Evolutionary conservation across 2,113 vertebrate species (phyloP).

Genomic region (Tonatia bakeri): DNA sequence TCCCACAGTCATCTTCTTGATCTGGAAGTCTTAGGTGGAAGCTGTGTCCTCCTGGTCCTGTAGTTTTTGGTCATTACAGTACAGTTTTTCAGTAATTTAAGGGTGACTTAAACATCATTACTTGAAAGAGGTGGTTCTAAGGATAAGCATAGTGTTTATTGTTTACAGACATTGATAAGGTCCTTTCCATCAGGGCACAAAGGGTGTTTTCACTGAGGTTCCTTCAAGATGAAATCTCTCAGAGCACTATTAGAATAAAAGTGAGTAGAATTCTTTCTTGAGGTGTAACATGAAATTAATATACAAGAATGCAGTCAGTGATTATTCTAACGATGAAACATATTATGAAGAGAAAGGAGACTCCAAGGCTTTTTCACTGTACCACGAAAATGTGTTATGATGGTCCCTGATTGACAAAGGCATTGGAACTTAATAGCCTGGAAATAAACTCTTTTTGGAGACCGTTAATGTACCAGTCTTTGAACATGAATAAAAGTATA

Average conservation of each 20-base stretch:
- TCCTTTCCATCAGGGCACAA: not conserved
- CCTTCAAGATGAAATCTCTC: not conserved
- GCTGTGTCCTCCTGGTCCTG: not conserved
- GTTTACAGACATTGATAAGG: not conserved
- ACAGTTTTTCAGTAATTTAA: conserved; percentile 4
- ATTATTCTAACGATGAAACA: not conserved
- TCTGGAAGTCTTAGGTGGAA: not conserved
- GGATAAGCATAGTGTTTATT: not conserved
- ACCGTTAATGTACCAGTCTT: not conserved
- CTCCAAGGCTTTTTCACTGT: not conserved
- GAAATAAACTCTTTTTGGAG: not conserved
- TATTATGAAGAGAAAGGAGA: not conserved
- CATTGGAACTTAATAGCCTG: not conserved
- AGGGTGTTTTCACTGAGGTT: not conserved
- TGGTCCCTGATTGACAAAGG: not conserved
- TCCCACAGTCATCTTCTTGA: not conserved
- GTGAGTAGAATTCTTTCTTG: not conserved
- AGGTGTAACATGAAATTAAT: not conserved
- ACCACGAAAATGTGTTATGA: not conserved
- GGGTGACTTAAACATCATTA: not conserved
- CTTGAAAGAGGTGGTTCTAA: conserved; percentile 5
- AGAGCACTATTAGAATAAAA: not conserved
- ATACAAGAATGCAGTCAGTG: not conserved
- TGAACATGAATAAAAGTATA: not conserved
- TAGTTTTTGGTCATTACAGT: not conserved